Evolutionary conservation across 2,888 invertebrate genomes (phyloP), one percentile per base, ranked within the genome.

Genomic region (Geotrupes spiniger): DNA sequence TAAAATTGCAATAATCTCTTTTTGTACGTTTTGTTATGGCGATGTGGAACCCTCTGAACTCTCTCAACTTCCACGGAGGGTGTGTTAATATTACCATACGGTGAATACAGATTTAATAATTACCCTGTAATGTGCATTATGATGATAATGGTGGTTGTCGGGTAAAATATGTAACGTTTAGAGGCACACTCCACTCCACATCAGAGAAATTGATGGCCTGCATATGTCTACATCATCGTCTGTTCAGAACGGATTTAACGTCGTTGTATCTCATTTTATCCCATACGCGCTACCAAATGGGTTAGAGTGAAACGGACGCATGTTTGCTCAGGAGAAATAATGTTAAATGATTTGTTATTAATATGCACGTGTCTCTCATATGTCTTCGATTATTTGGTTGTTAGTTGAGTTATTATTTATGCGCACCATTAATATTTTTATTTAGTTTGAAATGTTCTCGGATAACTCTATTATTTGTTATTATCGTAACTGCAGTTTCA

Each of bases 91-190:
- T 66, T 65, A 64, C 63, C 66, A 65, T 60, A 60, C 55, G 53
- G 54, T 60, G 61, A 64, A 64, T 64, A 58, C 61, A 60, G 64
- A 67, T 69, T 69, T 65, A 65, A 68, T 70, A 70, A 70, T 70
- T 70, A 70, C 66, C 66, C 65, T 64, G 66, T 70, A 70, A 69
- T 69, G 57, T 62, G 59, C 56, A 64, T 70, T 70, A 67, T 70
- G 58, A 69, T 68, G 68, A 61, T 67, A 69, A 68, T 69, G 50
- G 52, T 52, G 36, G 49, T 47, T 27, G 47, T 33, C 41, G 47
- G 33, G 47, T 40, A 36, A 46, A 41, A 46, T 46, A 41, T 46
- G 46, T 46, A 43, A 38, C 43, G 36, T 49, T 49, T 49, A 39
- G 16, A 36, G 39, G 48, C 43, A 49, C 48, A 39, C 48, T 49